Conservation (phyloP, 2,888 invertebrate genomes). For the Diabrotica balteata region DNA sequence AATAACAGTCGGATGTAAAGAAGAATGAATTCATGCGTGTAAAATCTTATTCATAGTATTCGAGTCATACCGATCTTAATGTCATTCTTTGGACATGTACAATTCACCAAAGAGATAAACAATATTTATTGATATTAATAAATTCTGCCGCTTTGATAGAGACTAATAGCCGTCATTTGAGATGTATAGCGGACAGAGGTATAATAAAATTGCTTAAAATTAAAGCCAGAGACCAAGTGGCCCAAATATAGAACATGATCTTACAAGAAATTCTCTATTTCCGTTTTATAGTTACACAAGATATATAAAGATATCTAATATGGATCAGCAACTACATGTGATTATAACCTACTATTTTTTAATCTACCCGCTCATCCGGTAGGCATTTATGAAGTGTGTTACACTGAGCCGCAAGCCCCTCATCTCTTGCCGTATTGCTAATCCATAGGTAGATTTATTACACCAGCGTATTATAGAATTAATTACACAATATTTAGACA, state of each 20-base stretch:
- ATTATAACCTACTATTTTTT: too few species aligned
- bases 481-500: too few species aligned
- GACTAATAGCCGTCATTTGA: constrained; percentile 31
- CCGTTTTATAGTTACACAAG: too few species aligned
- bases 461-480: too few species aligned
- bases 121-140: constrained; percentile 34
- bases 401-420: too few species aligned
- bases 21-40: constrained; percentile 13
- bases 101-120: constrained; percentile 27
- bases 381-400: too few species aligned
- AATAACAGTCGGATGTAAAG: neutral
- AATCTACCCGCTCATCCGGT: too few species aligned
- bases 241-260: neutral
- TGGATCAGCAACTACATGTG: too few species aligned
- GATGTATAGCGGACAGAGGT: constrained; percentile 20
- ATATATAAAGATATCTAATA: too few species aligned
- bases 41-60: constrained; percentile 21
- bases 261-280: neutral
- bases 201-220: constrained; percentile 25
- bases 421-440: too few species aligned
- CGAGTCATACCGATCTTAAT: constrained; percentile 18
- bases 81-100: constrained; percentile 22
- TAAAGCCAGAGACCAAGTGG: constrained; percentile 16
- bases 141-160: constrained; percentile 28
- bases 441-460: too few species aligned